Evolutionary conservation across 2,888 invertebrate genomes (phyloP), one percentile per base, ranked within the genome.

Genomic region (Xanthia togata): DNA sequence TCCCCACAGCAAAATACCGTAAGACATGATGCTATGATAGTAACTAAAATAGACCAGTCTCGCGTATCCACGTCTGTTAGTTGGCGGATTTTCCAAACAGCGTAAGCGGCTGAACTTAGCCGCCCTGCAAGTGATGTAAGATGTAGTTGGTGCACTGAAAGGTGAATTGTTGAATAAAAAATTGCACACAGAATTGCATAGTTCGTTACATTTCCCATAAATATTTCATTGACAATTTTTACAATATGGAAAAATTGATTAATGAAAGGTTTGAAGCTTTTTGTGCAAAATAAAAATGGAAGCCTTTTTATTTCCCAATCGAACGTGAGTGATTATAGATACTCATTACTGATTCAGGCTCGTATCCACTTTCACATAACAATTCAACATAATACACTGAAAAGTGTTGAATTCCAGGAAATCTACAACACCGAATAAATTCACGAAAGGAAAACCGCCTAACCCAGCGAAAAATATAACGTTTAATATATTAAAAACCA

Each of bases 401-500:
- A 55, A 4, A 11, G n/a, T 14, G 26, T 26, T 1, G 14, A 50
- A 44, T 26, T 35, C 11, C 31, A 14, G 8, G n/a, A 44, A 67
- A 41, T 47, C 47, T 38, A 44, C 17, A 50, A 53, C 31, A 55
- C 14, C n/a, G 6, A 44, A 60, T 38, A 70, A 53, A 35, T 47
- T 14, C 20, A 65, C 38, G 14, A 57, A 50, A 65, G 41, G 53
- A 70, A 72, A 75, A 53, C 73, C 47, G 20, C 17, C 73, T 67
- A 74, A 73, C 74, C 26, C 60, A 60, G 47, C 57, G n/a, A 76
- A 50, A 73, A 73, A 79, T 70, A 79, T 65, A 80, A 79, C 75
- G 72, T 78, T 79, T 79, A 83, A 85, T 87, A 89, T 89, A 90
- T 90, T 88, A 88, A 89, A 90, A 88, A 89, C 78, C 88, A 90